These are phyloP conservation scores for Tyto alba DNA, from an alignment of 2,113 vertebrate genomes.

Conservation along the genomic window DNA sequence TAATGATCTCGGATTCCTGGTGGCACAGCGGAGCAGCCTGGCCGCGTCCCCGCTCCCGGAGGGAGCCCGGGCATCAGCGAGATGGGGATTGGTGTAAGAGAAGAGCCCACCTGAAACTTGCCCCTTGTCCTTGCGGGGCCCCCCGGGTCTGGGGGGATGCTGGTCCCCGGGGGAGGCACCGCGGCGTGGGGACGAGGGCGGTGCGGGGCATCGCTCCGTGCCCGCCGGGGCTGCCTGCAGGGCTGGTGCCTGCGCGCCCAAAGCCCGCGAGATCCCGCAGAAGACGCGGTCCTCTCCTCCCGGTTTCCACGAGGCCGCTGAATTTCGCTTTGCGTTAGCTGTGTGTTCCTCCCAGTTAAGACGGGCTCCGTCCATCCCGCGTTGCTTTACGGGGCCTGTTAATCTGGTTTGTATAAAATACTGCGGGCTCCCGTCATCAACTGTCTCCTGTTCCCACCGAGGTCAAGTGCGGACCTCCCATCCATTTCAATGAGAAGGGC, in stretches of 20 bases:
- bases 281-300: accelerated
- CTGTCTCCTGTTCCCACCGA: background rate
- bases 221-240: background rate
- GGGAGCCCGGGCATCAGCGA: background rate
- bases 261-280: accelerated
- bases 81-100: accelerated
- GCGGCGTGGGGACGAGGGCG: background rate
- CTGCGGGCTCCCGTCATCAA: background rate
- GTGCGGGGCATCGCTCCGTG: accelerated
- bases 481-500: background rate
- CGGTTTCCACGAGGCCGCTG: background rate
- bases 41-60: background rate
- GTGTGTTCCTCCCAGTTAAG: accelerated
- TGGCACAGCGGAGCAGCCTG: background rate
- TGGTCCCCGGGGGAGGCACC: accelerated
- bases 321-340: accelerated
- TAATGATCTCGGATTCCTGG: accelerated
- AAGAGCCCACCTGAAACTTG: accelerated
- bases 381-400: background rate
- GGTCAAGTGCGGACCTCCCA: constrained; percentile 14
- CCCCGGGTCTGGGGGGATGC: background rate
- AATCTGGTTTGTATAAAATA: background rate
- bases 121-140: too few species aligned
- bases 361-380: accelerated
- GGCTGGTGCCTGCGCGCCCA: accelerated